Conservation (phyloP, 2,888 invertebrate species). For the Agrenia bidenticulata region DNA sequence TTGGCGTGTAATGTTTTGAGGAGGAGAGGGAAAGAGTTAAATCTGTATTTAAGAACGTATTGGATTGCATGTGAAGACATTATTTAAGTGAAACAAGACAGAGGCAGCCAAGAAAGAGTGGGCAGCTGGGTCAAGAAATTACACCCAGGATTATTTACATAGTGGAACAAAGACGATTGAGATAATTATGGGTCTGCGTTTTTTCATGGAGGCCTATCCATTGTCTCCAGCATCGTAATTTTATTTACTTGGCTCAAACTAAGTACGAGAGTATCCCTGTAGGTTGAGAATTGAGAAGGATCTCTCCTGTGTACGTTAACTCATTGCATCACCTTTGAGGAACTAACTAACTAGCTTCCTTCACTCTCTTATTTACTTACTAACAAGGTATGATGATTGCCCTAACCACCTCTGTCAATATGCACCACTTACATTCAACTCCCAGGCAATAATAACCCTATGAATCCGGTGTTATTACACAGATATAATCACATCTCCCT, state of each 20-base stretch:
- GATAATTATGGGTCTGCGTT: constrained; percentile 18
- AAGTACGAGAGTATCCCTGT: no score
- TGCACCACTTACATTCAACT: background rate
- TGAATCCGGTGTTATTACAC: no score
- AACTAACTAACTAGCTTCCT: constrained; percentile 19
- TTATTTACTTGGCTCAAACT: constrained; percentile 8
- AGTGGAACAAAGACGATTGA: constrained; percentile 21
- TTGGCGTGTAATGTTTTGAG: no score
- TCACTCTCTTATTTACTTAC: constrained; percentile 14
- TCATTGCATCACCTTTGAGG: constrained; percentile 8
- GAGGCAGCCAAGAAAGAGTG: constrained; percentile 6
- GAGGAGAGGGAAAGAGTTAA: background rate
- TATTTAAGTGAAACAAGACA: constrained; percentile 9
- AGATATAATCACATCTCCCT: no score
- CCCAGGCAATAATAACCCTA: background rate
- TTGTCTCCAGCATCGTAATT: constrained; percentile 18
- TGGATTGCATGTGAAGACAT: constrained; percentile 18
- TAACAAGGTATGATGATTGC: constrained; percentile 15
- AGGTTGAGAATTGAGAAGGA: no score
- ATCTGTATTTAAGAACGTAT: background rate
- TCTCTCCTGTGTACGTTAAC: no score
- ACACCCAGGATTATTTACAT: constrained; percentile 24
- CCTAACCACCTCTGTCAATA: constrained; percentile 8
- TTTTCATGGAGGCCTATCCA: constrained; percentile 11
- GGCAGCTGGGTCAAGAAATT: constrained; percentile 18